Percentiles rank a stretch among this genome's conserved stretches.
These are phyloP conservation scores for Bugula neritina DNA, from an alignment of 2,888 invertebrate species.

Conservation along the genomic window DNA sequence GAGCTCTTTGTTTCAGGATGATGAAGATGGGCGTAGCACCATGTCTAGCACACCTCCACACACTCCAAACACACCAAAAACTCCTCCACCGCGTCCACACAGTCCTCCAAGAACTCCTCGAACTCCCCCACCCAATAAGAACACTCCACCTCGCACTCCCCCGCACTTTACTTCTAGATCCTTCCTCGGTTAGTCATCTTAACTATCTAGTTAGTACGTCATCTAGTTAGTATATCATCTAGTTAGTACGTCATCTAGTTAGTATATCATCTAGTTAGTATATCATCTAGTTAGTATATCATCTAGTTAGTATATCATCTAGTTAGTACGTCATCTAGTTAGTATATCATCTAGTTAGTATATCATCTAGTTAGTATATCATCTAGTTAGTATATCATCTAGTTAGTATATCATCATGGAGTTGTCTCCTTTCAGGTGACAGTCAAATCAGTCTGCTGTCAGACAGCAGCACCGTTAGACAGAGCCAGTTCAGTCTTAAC, in stretches of 20 bases:
- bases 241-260: no score
- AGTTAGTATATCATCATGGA: no score
- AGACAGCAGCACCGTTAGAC: conserved; percentile 35
- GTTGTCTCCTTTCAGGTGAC: neutral
- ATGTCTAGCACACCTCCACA: conserved; percentile 46
- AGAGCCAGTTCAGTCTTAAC: conserved; percentile 19
- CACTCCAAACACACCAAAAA: conserved; percentile 55
- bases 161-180: conserved; percentile 2
- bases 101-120: conserved; percentile 8
- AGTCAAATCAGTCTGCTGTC: conserved; percentile 10
- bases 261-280: no score
- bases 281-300: no score
- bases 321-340: no score
- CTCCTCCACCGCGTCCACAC: conserved; percentile 37
- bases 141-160: conserved; percentile 14
- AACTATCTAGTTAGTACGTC: no score
- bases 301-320: no score
- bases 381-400: no score
- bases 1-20: conserved; percentile 30
- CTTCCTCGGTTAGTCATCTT: neutral
- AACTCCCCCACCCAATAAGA: neutral
- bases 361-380: no score
- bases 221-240: no score
- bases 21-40: conserved; percentile 50
- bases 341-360: no score